These are phyloP conservation scores for Protonibea diacanthus DNA, from an alignment of 2,797 vertebrate genomes.

Conservation along the genomic window DNA sequence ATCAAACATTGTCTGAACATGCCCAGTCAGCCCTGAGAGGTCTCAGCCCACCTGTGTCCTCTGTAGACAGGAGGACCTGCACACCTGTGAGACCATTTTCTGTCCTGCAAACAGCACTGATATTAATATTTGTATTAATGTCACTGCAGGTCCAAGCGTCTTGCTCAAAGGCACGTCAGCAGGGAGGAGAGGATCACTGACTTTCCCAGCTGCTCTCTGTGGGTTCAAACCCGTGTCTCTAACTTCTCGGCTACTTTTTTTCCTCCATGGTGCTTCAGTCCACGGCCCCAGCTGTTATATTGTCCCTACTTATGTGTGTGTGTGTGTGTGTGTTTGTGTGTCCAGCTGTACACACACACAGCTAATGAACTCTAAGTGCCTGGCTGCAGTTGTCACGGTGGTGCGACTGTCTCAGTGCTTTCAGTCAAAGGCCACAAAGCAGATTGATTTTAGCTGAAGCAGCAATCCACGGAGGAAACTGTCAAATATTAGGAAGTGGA, in stretches of 20 bases:
- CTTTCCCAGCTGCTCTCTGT: slow-evolving; percentile 3
- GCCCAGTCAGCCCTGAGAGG: neutral
- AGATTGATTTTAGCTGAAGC: slow-evolving; percentile 13
- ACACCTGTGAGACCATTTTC: slow-evolving; percentile 16
- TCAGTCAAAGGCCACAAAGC: slow-evolving; percentile 41
- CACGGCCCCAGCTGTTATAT: slow-evolving; percentile 56
- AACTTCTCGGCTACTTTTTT: slow-evolving; percentile 26
- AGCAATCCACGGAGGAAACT: neutral
- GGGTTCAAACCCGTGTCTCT: slow-evolving; percentile 26
- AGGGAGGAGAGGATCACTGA: neutral
- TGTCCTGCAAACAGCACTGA: neutral
- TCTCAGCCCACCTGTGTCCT: slow-evolving; percentile 25
- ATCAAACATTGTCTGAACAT: neutral
- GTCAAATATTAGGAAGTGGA: neutral
- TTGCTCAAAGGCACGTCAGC: slow-evolving; percentile 1
- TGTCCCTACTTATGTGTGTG: slow-evolving; percentile 54
- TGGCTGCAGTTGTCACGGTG: slow-evolving; percentile 69
- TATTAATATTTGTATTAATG: neutral
- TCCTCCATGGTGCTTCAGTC: slow-evolving; percentile 17
- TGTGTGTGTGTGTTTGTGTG: slow-evolving; percentile 56
- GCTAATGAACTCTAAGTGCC: slow-evolving; percentile 79
- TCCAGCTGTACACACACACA: slow-evolving; percentile 81
- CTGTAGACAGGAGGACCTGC: slow-evolving; percentile 17
- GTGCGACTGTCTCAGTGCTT: slow-evolving; percentile 62
- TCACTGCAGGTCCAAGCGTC: neutral